Evolutionary conservation across 2,888 invertebrate genomes (phyloP).

Genomic region (Epinotia demarniana): DNA sequence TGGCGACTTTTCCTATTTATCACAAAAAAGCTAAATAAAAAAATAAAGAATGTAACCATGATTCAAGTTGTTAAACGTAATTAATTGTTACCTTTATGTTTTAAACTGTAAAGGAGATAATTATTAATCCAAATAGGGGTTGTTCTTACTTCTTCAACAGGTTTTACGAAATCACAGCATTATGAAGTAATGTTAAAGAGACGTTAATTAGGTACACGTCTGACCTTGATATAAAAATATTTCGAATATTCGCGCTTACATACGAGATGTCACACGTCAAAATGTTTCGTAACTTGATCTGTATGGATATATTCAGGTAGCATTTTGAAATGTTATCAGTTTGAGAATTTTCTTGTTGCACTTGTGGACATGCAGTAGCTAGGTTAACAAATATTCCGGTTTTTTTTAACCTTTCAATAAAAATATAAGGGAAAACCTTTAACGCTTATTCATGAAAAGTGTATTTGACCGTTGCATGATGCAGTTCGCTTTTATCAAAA

Average conservation of each 20-base stretch:
- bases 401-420: too few species aligned
- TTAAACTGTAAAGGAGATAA: neutral
- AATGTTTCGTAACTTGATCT: constrained; percentile 3
- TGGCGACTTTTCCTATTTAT: too few species aligned
- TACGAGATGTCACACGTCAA: constrained; percentile 12
- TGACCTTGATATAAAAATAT: constrained; percentile 36
- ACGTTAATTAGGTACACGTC: constrained; percentile 15
- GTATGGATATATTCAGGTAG: constrained; percentile 15
- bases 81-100: neutral
- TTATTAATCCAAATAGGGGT: neutral
- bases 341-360: constrained; percentile 4
- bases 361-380: neutral
- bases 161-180: constrained; percentile 6
- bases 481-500: too few species aligned
- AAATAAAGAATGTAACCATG: too few species aligned
- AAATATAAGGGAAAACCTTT: too few species aligned
- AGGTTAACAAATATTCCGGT: too few species aligned
- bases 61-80: neutral
- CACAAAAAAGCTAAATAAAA: too few species aligned
- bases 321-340: constrained; percentile 4
- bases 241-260: constrained; percentile 15
- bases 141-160: neutral
- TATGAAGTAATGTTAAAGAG: constrained; percentile 1
- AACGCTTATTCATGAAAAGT: too few species aligned
- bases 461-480: too few species aligned